Conservation (phyloP, 2,113 vertebrate species). For the Rafetus swinhoei region DNA sequence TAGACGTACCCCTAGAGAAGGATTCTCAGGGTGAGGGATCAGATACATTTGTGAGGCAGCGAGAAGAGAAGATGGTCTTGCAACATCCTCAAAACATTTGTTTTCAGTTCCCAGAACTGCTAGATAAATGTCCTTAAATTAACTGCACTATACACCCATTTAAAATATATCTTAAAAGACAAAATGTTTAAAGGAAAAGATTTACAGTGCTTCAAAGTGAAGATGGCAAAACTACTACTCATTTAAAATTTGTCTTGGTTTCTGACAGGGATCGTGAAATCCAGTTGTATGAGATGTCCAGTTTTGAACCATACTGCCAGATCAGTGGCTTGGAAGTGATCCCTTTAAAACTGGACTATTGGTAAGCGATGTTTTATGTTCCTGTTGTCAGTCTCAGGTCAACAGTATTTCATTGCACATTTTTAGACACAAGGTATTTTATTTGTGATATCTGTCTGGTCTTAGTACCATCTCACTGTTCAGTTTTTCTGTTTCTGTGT, state of each 20-base stretch:
- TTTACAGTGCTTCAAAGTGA: background rate
- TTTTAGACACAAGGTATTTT: background rate
- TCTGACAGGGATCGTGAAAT: constrained; percentile 80
- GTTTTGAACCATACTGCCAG: constrained; percentile 83
- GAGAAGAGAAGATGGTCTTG: background rate
- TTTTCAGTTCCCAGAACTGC: background rate
- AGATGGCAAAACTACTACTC: background rate
- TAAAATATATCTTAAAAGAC: background rate
- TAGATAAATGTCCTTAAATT: background rate
- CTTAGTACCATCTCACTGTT: background rate
- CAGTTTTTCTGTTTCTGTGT: background rate
- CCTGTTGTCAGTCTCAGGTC: background rate
- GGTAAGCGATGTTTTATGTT: constrained; percentile 66
- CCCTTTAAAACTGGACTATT: constrained; percentile 80
- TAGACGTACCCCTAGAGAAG: background rate
- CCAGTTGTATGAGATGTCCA: constrained; percentile 83
- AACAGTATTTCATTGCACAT: background rate
- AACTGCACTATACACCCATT: too few species aligned
- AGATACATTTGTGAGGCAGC: too few species aligned
- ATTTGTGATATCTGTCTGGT: background rate
- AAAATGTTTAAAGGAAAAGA: background rate
- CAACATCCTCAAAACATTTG: background rate
- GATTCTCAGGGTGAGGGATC: too few species aligned
- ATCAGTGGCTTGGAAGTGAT: constrained; percentile 79
- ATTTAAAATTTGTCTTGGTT: background rate